Percentiles rank a stretch among this genome's conserved stretches.
phyloP scores from a whole-genome alignment of 1,140 invertebrate genomes.

The Apis mellifera region DNA sequence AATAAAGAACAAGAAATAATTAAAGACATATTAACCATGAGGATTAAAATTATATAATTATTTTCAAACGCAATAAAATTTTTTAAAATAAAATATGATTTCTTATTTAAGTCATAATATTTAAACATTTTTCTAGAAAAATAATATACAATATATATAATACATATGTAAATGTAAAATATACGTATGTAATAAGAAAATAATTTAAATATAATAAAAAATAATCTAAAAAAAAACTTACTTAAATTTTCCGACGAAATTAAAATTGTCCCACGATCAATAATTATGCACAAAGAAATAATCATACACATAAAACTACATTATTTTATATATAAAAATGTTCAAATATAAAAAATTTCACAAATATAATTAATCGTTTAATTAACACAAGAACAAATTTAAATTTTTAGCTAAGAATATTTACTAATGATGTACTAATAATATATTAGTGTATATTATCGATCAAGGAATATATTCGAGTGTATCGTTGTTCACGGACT shows the following conservation, averaged over 20 bases:
- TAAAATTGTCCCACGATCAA: background rate
- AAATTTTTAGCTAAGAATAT: background rate
- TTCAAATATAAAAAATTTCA: background rate
- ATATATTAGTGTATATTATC: background rate
- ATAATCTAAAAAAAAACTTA: slow-evolving; percentile 1
- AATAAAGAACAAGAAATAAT: no score
- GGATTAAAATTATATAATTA: background rate
- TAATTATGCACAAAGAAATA: background rate
- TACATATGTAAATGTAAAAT: background rate
- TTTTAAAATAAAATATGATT: background rate
- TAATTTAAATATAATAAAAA: background rate
- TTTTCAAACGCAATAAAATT: background rate
- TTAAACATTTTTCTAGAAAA: background rate
- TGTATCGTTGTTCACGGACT: background rate
- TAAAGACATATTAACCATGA: background rate
- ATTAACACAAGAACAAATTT: background rate
- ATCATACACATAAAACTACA: background rate
- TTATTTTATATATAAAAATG: background rate
- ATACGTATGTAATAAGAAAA: background rate
- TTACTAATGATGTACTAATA: no score
- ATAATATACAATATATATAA: background rate
- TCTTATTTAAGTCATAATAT: background rate
- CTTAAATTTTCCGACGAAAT: slow-evolving; percentile 2
- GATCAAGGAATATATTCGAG: background rate
- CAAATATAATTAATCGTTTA: background rate